Base-by-base conservation (phyloP, 2,797 vertebrate genomes). In the Smutsia gigantea region DNA sequence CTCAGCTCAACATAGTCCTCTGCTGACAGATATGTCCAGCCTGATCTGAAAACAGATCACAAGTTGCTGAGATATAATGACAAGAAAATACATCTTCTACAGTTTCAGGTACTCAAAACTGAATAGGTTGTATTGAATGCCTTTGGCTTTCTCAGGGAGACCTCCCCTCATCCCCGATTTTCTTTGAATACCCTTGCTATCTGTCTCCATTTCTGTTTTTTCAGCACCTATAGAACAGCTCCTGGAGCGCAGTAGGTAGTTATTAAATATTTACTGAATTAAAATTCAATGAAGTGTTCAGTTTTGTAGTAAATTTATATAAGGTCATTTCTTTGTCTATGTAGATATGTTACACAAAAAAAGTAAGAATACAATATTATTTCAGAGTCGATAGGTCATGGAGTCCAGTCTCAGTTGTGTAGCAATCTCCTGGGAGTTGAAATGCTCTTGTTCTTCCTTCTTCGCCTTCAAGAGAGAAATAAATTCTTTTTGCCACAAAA, bases 401-500 rank as follows among this genome's bases (percentile, higher is more conserved):
- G 39, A 57, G 21, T 37, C 89, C 37, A 75, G 68, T 90, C 87
- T 84, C 31, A 79, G 61, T 31, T 94, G 6, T 79, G 93, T 29
- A 92, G 31, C 7, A 91, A 31, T 75, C 66, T 97, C 89, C 69
- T 96, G 34, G 90, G 97, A 96, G 34, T 95, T 97, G 75, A 93
- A 87, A 75, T 59, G 18, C 78, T 94, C 69, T 75, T 93, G 34
- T 39, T 93, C 34, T 85, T 85, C 14, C 57, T 94, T 42, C 92
- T 92, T 85, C 90, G 34, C n/a, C 92, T 88, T 87, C 63, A 72
- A 95, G 96, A 95, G 85, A 92, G 29, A 97, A 85, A 93, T 93
- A 69, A 87, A 81, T 97, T 98, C 90, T 95, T 96, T 95, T 93
- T 92, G 87, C 27, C 74, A 81, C 46, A 97, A 95, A 95, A 98